phyloP scores from a whole-genome alignment of 2,888 invertebrate species.

The Lasioglossum morio region DNA sequence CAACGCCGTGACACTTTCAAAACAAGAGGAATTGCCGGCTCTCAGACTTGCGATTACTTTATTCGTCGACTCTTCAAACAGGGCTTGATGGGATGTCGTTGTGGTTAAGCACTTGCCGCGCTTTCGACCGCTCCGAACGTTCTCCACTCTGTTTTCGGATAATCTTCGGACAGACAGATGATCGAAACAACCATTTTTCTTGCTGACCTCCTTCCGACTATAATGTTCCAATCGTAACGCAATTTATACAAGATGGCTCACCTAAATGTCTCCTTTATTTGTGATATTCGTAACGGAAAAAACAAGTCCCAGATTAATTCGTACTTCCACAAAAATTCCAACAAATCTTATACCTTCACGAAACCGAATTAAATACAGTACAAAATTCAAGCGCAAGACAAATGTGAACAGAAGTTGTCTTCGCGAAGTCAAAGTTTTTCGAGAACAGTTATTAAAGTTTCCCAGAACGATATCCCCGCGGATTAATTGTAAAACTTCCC shows the following conservation, averaged over 20 bases:
- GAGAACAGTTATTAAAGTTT: not conserved
- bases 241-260: not conserved
- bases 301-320: not conserved
- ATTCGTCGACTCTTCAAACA: constrained; percentile 16
- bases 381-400: not conserved
- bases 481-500: not conserved
- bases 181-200: not conserved
- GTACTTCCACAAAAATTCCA: not conserved
- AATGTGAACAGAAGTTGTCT: not conserved
- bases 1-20: constrained; percentile 29
- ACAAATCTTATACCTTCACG: not conserved
- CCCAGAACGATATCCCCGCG: not conserved
- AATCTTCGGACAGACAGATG: not conserved
- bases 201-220: not conserved
- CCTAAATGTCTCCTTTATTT: too few species aligned
- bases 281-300: not conserved
- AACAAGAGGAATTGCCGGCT: constrained; percentile 26
- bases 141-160: not conserved
- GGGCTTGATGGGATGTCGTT: constrained; percentile 9
- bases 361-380: not conserved
- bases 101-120: constrained; percentile 7
- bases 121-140: not conserved
- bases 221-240: not conserved
- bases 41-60: constrained; percentile 18
- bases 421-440: not conserved